These are phyloP conservation scores for Solenodon paradoxus DNA, from an alignment of 2,113 vertebrate genomes.

Conservation along the genomic window DNA sequence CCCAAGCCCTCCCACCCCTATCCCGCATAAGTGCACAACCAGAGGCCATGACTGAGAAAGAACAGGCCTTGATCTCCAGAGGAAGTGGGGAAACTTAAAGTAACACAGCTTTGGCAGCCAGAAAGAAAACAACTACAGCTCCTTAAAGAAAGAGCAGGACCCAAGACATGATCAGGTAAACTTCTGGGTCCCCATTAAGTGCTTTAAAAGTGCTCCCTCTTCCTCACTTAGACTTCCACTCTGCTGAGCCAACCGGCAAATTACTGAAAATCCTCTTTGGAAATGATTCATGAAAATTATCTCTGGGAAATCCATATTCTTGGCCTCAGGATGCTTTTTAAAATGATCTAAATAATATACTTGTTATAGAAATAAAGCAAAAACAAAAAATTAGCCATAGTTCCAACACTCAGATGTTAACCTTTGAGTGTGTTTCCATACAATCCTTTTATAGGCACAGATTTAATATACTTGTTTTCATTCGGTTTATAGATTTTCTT, in stretches of 20 bases:
- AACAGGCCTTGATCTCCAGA: conserved; percentile 23
- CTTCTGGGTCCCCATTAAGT: background rate
- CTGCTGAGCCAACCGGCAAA: background rate
- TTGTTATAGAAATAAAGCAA: conserved; percentile 27
- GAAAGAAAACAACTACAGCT: background rate
- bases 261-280: conserved; percentile 20
- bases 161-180: background rate
- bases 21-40: conserved; percentile 35
- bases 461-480: background rate
- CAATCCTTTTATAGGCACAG: background rate
- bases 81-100: background rate
- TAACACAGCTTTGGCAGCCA: background rate
- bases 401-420: background rate
- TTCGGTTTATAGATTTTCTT: background rate
- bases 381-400: background rate
- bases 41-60: conserved; percentile 50
- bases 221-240: background rate
- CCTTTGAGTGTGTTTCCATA: background rate
- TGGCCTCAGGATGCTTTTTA: background rate
- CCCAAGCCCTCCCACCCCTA: background rate
- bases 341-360: background rate
- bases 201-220: background rate
- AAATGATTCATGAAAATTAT: conserved; percentile 5
- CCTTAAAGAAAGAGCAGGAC: background rate
- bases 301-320: background rate